Percentiles rank a stretch among this genome's conserved stretches.
Evolutionary conservation across 2,888 invertebrate genomes (phyloP).

Genomic region (Autographa pulchrina): DNA sequence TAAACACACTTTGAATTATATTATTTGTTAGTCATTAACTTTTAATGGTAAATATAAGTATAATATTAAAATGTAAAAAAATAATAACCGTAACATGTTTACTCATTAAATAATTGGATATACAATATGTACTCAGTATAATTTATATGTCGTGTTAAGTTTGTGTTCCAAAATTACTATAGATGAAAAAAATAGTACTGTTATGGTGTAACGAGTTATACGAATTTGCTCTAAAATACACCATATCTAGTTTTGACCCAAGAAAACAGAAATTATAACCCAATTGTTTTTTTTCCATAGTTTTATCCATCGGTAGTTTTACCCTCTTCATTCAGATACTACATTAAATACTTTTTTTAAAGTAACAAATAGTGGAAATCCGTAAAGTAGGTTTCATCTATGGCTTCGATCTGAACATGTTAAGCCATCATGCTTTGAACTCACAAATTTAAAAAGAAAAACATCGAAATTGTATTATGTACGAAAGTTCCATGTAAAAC

Average conservation of each 20-base stretch:
- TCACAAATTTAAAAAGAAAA: no score
- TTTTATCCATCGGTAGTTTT: no score
- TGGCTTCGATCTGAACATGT: neutral
- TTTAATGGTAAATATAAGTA: neutral
- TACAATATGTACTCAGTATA: conserved; percentile 1
- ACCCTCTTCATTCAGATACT: no score
- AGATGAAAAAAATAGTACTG: neutral
- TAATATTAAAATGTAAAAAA: neutral
- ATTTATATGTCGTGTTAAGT: neutral
- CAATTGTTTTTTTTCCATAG: no score
- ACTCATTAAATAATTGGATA: conserved; percentile 1
- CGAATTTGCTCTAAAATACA: neutral
- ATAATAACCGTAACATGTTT: neutral
- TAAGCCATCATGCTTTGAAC: no score
- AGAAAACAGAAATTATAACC: neutral
- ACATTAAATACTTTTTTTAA: no score
- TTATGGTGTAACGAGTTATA: neutral
- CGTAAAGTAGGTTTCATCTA: neutral
- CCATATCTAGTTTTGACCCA: neutral
- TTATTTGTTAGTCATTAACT: conserved; percentile 1
- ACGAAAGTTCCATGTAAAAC: no score
- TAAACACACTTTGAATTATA: neutral
- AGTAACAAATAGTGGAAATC: no score
- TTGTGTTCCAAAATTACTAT: neutral
- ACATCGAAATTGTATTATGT: no score